Conservation (phyloP, 2,797 vertebrate genomes). For the Macropus fuliginosus region DNA sequence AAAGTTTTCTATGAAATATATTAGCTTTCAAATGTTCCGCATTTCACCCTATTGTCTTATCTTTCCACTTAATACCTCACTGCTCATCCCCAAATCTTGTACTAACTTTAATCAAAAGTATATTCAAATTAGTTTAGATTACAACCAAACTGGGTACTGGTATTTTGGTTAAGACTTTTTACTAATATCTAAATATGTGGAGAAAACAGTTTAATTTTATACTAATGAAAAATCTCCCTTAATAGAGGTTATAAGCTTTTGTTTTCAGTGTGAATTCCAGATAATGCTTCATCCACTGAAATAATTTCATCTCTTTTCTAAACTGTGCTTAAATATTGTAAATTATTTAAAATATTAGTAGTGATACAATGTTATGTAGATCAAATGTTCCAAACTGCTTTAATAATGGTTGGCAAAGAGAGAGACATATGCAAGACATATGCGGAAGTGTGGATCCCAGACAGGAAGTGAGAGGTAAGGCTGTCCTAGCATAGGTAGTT, state of each 20-base stretch:
- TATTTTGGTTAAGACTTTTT: constrained; percentile 14
- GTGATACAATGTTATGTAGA: neutral
- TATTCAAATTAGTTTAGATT: constrained; percentile 25
- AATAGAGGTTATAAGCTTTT: neutral
- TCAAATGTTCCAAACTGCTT: neutral
- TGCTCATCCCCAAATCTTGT: constrained; percentile 26
- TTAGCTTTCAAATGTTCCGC: constrained; percentile 23
- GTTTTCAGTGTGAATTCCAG: constrained; percentile 25
- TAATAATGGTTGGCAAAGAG: neutral
- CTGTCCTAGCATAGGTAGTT: neutral
- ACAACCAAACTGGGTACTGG: constrained; percentile 13
- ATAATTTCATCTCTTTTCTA: constrained; percentile 2
- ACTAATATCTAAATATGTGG: constrained; percentile 19
- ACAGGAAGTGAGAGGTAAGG: neutral
- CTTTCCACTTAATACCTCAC: neutral
- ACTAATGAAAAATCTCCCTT: constrained; percentile 6
- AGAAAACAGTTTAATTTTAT: neutral
- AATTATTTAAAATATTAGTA: neutral
- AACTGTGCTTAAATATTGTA: neutral
- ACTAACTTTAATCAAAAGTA: constrained; percentile 18
- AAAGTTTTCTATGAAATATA: constrained; percentile 19
- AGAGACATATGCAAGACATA: neutral
- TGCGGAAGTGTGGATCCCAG: neutral
- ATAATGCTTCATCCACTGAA: constrained; percentile 14
- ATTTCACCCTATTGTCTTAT: constrained; percentile 12